These are phyloP conservation scores for Sarcophaga carnaria DNA, from an alignment of 2,888 invertebrate genomes.

Conservation along the genomic window DNA sequence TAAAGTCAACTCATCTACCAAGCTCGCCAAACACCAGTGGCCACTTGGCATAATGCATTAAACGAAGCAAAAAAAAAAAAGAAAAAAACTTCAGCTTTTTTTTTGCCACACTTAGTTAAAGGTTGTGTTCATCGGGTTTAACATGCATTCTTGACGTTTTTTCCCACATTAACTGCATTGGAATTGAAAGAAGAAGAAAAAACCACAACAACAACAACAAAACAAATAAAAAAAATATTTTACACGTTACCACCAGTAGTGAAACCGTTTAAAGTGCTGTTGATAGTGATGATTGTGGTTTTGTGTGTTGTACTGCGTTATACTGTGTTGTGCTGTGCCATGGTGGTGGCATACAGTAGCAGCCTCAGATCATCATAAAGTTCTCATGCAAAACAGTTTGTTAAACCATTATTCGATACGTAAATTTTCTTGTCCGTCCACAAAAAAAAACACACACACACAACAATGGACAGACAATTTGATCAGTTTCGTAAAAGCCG, in stretches of 20 bases:
- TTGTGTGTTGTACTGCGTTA: not conserved
- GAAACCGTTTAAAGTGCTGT: not conserved
- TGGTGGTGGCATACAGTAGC: conserved; percentile 49
- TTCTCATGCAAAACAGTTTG: conserved; percentile 79
- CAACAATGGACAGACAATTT: conserved; percentile 11
- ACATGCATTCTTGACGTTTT: conserved; percentile 79
- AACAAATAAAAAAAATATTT: conserved; percentile 2
- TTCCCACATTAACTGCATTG: conserved; percentile 77
- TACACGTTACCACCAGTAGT: conserved; percentile 33
- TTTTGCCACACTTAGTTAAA: conserved; percentile 1
- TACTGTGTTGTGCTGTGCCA: not conserved
- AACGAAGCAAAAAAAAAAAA: not conserved
- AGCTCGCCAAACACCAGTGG: not conserved
- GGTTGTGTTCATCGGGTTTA: conserved; percentile 50
- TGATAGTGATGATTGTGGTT: not conserved
- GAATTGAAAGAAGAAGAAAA: not conserved
- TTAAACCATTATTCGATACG: conserved; percentile 67
- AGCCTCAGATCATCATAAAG: conserved; percentile 40
- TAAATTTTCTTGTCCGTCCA: conserved; percentile 33
- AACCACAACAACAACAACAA: conserved; percentile 9
- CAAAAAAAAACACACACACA: not conserved
- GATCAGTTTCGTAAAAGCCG: conserved; percentile 39
- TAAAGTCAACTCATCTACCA: not conserved
- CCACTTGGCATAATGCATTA: not conserved
- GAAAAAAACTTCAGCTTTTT: not conserved